Evolutionary conservation across 2,113 vertebrate genomes (phyloP), one percentile per base, ranked within the genome.

Genomic region (Malurus alboscapulatus): DNA sequence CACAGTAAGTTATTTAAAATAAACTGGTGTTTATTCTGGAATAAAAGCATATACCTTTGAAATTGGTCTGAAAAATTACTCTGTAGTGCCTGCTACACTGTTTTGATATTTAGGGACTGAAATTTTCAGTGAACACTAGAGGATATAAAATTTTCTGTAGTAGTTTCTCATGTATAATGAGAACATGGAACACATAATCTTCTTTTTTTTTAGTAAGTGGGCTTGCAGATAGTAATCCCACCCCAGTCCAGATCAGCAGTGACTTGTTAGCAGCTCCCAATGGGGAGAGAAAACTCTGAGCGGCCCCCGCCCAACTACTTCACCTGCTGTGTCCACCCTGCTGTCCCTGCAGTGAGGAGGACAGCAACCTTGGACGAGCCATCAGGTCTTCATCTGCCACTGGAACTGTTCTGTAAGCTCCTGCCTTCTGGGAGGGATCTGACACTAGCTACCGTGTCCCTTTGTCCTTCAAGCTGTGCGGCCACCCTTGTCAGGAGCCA

Each of bases 181-280:
- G 32, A 57, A 69, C 22, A 25, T 17, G 66, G 53, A 77, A 58
- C 12, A 53, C 1, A 6, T 32, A 10, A 57, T 63, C 18, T 36
- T 53, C 26, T 40, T 30, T 65, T 36, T 61, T n/a, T 32, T 24
- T 34, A 72, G 15, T 17, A 54, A 62, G 26, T 4, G 4, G 13
- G 17, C 15, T 78, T 78, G 38, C 14, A 68, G 20, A 48, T 1
- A 42, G 6, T 7, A 51, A 38, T 53, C 26, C 7, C 0, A 1
- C 18, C 59, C 17, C 32, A 12, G 12, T 53, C 38, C 0, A 4
- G 4, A 26, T 8, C 14, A 5, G 32, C 0, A 0, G 14, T 18
- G 36, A 30, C 44, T 36, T 17, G 21, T 36, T 53, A 68, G 32
- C 32, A 68, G 36, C 6, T 45, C 11, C 17, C 36, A 58, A 16